Conservation (phyloP, 2,113 vertebrate species). For the Engraulis encrasicolus region DNA sequence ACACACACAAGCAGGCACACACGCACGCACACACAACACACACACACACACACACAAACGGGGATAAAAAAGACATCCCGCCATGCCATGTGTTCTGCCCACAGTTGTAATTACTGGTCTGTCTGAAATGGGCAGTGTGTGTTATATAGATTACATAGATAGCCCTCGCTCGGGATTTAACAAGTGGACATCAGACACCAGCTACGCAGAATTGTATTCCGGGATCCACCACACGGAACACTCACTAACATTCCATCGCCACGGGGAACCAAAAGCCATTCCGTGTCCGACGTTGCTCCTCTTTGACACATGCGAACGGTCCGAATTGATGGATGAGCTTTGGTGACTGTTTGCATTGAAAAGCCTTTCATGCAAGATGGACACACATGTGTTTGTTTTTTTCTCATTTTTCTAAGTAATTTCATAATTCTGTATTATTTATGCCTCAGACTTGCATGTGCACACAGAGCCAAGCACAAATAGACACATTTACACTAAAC, state of each 20-base stretch:
- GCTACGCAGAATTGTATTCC: background rate
- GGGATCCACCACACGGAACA: background rate
- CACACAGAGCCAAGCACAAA: too few species aligned
- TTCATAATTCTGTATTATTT: too few species aligned
- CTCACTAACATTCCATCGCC: background rate
- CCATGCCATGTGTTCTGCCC: background rate
- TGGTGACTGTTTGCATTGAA: too few species aligned
- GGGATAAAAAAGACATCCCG: background rate
- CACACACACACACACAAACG: background rate
- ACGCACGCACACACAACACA: background rate
- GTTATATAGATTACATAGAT: background rate
- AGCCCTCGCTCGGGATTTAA: background rate
- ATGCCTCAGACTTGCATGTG: too few species aligned
- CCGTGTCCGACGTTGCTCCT: background rate
- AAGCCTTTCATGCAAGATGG: too few species aligned
- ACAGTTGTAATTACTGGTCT: background rate
- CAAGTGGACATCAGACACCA: slow-evolving; percentile 6
- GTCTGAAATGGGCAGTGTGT: background rate
- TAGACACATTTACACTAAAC: background rate
- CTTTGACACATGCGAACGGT: too few species aligned
- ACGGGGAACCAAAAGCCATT: background rate
- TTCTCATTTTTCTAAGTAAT: too few species aligned
- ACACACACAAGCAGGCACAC: background rate
- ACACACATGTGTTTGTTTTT: too few species aligned
- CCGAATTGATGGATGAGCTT: too few species aligned